Base-by-base conservation (phyloP, 2,888 invertebrate genomes). In the Capitulum mitella region DNA sequence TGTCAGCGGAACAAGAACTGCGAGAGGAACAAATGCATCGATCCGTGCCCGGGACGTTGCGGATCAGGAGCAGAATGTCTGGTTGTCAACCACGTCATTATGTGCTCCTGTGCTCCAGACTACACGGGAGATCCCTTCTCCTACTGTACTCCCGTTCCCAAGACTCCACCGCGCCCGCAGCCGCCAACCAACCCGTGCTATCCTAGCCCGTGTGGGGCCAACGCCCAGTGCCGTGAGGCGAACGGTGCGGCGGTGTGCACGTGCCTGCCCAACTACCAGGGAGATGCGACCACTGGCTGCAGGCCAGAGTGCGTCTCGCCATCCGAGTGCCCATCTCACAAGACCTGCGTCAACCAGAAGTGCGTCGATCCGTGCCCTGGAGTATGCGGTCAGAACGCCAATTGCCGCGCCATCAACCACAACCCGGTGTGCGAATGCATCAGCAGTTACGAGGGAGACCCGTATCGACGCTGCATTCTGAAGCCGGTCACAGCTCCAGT, bases 301-400 rank as follows among this genome's bases (percentile, higher is more conserved):
- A 90, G 91, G 84, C 94, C 94, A 46, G 94, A 95, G 88, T 95
- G 95, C 85, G 91, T 93, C 26, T 89, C 90, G 3, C 94, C 94
- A 85, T 78, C 90, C 34, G 93, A 92, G 79, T 93, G 93, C 83
- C 83, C 89, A 14, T 89, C 89, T 81, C 90, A 91, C 84, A 87
- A 89, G 83, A 92, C 93, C 14, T 93, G 93, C 83, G 89, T 92
- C n/a, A 89, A 90, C 83, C 89, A 91, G 87, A 92, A 92, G 86
- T 94, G 93, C 85, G 88, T 89, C 82, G 92, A 94, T 86, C 93
- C 89, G 8, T 94, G 94, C 83, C 88, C 90, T 5, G 83, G 80
- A 12, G 43, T 91, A 29, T 82, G 82, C 79, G 82, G 82, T 51
- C 64, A 74, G 43, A 75, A 84, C 81, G 83, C 84, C 22, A 80